Evolutionary conservation across 2,888 invertebrate species (phyloP), one percentile per base, ranked within the genome.

Genomic region (Latrodectus elegans): DNA sequence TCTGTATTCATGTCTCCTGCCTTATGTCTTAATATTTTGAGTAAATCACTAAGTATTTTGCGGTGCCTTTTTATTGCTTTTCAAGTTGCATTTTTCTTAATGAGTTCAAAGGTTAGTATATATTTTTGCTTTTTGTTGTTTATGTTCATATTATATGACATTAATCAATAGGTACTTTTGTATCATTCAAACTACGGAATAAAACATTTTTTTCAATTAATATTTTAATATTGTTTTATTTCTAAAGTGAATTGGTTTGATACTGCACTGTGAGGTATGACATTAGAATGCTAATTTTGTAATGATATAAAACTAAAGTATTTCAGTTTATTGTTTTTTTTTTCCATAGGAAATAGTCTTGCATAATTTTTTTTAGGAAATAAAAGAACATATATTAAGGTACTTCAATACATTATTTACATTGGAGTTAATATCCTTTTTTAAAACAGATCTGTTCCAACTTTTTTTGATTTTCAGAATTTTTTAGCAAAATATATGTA

Each of bases 21-120:
- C 8, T 49, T 26, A 8, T 80, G 80, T 15, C 9, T 80, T 22
- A 72, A n/a, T 51, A n/a, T 49, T 14, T 17, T 51, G 11, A 80
- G 72, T 26, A 17, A 71, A 17, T 60, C 93, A 9, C 93, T 93
- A 91, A 94, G 94, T 6, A 93, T 94, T 73, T 91, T 94, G n/a
- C 93, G 93, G 88, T 93, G 93, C 17, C 92, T 94, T 71, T 94
- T 94, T 91, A 93, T 93, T 22, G 94, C 94, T 90, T 91, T 94
- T 52, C 94, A 94, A 91, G 94, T 94, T 93, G 94, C 94, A 91
- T 94, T 94, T 91, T 92, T 94, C 74, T 94, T 94, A 90, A 93
- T 94, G 86, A 94, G 94, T 90, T 93, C 94, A 1, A 93, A 94
- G 92, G 94, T 93, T 91, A 91, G 82, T 14, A 52, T 17, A 22